These are phyloP conservation scores for Scelioninae gen. 2 DNA, from an alignment of 2,888 invertebrate genomes.

Conservation along the genomic window DNA sequence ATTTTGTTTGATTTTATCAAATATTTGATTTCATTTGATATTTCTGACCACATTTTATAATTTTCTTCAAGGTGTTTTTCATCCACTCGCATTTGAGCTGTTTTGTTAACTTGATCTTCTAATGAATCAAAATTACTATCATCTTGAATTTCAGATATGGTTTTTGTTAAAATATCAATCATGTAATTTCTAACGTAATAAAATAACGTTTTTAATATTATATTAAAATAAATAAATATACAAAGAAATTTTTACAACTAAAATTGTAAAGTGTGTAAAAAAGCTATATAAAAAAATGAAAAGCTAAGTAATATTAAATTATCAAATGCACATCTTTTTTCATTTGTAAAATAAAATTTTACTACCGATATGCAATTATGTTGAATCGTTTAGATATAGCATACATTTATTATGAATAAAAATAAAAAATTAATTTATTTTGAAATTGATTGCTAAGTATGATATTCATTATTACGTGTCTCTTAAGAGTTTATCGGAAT, in stretches of 20 bases:
- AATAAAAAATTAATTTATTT: background rate
- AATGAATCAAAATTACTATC: constrained; percentile 61
- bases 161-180: constrained; percentile 60
- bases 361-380: too few relatives aligned
- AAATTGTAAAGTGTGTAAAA: too few relatives aligned
- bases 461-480: constrained; percentile 63
- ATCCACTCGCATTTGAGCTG: constrained; percentile 59
- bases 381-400: too few relatives aligned
- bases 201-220: background rate
- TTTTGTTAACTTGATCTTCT: constrained; percentile 63
- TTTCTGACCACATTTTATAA: constrained; percentile 63
- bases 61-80: constrained; percentile 63
- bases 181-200: constrained; percentile 62
- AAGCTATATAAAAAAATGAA: too few relatives aligned
- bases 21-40: constrained; percentile 60
- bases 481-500: constrained; percentile 64
- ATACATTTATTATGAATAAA: background rate
- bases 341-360: too few relatives aligned
- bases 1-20: constrained; percentile 60
- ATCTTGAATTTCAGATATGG: constrained; percentile 59
- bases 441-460: too few relatives aligned
- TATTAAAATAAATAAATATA: background rate
- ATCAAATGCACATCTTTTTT: too few relatives aligned
- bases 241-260: too few relatives aligned
- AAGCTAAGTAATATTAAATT: too few relatives aligned